phyloP scores from a whole-genome alignment of 2,113 vertebrate genomes.

The Mesoclemmys tuberculata region DNA sequence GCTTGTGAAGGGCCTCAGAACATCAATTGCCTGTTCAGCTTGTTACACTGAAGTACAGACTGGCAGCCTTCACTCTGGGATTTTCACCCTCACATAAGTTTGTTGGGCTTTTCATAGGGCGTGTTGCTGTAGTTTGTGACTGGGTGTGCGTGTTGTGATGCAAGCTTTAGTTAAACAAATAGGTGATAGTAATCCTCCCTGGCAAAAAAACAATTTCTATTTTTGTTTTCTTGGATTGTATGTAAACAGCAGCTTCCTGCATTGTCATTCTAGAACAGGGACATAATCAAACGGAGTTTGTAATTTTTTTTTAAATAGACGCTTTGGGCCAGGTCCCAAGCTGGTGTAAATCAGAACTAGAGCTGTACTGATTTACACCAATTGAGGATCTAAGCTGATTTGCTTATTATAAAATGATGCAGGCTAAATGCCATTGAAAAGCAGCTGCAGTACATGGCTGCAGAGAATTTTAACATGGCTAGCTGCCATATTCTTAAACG shows the following conservation, averaged over 20 bases:
- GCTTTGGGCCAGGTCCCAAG: not conserved
- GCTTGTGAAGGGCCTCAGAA: not conserved
- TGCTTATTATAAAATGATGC: conserved; percentile 37
- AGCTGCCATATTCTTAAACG: not conserved
- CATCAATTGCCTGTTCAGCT: not conserved
- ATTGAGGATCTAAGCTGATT: not conserved
- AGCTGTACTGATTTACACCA: not conserved
- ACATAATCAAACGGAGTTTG: not conserved
- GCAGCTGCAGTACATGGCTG: conserved; percentile 67
- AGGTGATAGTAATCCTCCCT: not conserved
- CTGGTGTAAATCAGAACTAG: not conserved
- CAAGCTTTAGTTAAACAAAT: not conserved
- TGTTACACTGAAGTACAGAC: rapidly evolving
- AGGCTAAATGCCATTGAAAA: conserved; percentile 56
- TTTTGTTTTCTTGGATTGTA: not conserved
- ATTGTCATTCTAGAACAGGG: not conserved
- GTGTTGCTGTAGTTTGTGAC: rapidly evolving
- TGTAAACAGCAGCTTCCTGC: not conserved
- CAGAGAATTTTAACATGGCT: conserved; percentile 69
- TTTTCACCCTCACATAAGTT: rapidly evolving
- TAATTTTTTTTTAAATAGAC: not conserved
- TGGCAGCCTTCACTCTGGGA: not conserved
- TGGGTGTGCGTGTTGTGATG: not conserved
- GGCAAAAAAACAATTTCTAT: not conserved
- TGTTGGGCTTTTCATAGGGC: rapidly evolving